Evolutionary conservation across 2,888 invertebrate genomes (phyloP).

Genomic region (Synergus laeviventris): DNA sequence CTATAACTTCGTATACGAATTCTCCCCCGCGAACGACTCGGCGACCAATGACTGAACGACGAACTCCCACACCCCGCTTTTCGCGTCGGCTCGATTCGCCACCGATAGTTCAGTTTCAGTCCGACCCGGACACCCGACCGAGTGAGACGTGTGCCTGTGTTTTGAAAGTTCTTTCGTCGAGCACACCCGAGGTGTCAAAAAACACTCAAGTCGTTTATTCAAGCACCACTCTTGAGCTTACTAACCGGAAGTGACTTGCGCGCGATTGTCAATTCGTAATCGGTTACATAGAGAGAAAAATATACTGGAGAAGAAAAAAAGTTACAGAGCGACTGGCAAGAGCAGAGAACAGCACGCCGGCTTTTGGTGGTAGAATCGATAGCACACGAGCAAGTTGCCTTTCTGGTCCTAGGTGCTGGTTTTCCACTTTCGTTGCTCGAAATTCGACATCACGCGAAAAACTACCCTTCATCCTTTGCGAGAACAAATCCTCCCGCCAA

Average conservation of each 20-base stretch:
- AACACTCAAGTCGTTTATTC: not conserved
- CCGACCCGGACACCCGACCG: constrained; percentile 74
- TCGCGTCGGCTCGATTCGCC: constrained; percentile 59
- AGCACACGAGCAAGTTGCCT: constrained; percentile 66
- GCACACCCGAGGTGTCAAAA: constrained; percentile 31
- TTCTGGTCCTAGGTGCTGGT: constrained; percentile 41
- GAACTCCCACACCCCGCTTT: constrained; percentile 55
- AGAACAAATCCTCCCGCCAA: not conserved
- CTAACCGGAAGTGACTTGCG: not conserved
- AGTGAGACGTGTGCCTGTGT: constrained; percentile 56
- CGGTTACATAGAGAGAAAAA: constrained; percentile 31
- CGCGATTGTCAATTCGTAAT: not conserved
- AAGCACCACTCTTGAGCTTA: not conserved
- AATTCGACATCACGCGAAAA: not conserved
- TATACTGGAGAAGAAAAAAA: constrained; percentile 27
- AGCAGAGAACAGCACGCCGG: constrained; percentile 55
- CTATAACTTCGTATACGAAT: constrained; percentile 7
- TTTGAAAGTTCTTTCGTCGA: constrained; percentile 2
- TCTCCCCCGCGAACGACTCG: constrained; percentile 29
- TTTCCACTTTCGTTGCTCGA: constrained; percentile 17
- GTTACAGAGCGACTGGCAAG: constrained; percentile 47
- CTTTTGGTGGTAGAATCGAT: constrained; percentile 64
- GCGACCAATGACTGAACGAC: constrained; percentile 51
- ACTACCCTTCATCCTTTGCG: not conserved
- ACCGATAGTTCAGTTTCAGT: constrained; percentile 64